Evolutionary conservation across 2,888 invertebrate genomes (phyloP).

Genomic region (Sussaba pulchella): DNA sequence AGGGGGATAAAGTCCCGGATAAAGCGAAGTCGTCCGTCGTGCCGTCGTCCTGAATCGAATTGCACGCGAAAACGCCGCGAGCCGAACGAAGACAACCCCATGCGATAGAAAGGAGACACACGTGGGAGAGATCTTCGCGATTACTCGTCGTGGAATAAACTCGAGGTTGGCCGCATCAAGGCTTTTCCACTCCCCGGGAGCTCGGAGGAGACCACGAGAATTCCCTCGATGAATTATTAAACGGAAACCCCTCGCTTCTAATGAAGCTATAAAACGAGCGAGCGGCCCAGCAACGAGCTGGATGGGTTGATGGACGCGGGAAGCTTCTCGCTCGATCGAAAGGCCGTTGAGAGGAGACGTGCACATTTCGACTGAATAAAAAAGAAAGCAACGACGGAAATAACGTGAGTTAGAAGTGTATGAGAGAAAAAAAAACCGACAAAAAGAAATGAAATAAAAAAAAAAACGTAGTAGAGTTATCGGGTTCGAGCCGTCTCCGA

Average conservation of each 20-base stretch:
- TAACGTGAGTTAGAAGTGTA: conserved; percentile 16
- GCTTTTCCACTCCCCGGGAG: conserved; percentile 31
- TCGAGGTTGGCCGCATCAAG: conserved; percentile 58
- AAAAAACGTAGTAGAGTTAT: conserved; percentile 11
- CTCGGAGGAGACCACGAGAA: conserved; percentile 51
- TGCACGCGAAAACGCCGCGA: conserved; percentile 39
- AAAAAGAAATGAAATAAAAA: conserved; percentile 29
- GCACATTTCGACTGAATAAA: conserved; percentile 27
- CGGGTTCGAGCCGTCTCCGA: conserved; percentile 18
- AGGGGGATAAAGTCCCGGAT: background rate
- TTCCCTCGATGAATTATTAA: conserved; percentile 79
- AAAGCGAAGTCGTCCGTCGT: conserved; percentile 59
- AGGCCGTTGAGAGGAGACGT: conserved; percentile 15
- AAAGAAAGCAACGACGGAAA: conserved; percentile 31
- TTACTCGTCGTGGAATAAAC: conserved; percentile 71
- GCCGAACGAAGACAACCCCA: conserved; percentile 34
- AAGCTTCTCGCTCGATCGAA: conserved; percentile 33
- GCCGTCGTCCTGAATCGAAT: conserved; percentile 57
- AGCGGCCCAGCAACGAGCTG: conserved; percentile 48
- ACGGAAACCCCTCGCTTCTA: conserved; percentile 77
- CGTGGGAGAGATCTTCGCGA: conserved; percentile 67
- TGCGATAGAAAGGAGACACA: conserved; percentile 47
- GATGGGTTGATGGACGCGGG: conserved; percentile 21
- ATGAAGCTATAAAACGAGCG: conserved; percentile 79
- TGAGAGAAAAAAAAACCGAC: conserved; percentile 14